phyloP scores from a whole-genome alignment of 2,888 invertebrate genomes.

The Disparrhopalites patrizii region DNA sequence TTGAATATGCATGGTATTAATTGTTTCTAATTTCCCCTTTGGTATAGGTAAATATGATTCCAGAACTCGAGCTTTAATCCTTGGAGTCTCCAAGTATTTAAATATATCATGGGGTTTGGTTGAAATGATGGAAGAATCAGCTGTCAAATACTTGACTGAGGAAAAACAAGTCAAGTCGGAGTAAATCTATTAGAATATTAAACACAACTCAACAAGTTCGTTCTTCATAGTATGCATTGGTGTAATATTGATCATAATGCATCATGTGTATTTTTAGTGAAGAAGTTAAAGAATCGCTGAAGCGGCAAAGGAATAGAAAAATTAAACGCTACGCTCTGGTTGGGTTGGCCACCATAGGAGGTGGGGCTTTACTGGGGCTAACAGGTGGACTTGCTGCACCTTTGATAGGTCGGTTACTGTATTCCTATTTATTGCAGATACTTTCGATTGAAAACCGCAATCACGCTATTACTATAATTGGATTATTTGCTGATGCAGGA shows the following conservation, averaged over 20 bases:
- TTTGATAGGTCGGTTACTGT: conserved; percentile 53
- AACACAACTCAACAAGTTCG: neutral
- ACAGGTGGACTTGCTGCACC: conserved; percentile 67
- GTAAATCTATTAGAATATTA: conserved; percentile 27
- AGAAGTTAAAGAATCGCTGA: conserved; percentile 55
- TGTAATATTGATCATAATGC: conserved; percentile 4
- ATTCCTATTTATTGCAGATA: neutral
- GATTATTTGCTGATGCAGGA: conserved; percentile 37
- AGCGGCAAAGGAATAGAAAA: conserved; percentile 56
- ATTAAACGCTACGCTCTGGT: conserved; percentile 61
- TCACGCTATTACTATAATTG: neutral
- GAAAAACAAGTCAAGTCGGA: conserved; percentile 48
- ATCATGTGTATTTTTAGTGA: conserved; percentile 52
- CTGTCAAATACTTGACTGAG: conserved; percentile 56
- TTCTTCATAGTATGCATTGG: neutral
- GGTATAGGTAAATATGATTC: conserved; percentile 61
- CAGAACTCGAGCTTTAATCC: conserved; percentile 59
- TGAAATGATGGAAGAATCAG: conserved; percentile 59
- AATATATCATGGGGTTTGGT: conserved; percentile 53
- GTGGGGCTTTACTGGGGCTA: conserved; percentile 62
- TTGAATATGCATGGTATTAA: neutral
- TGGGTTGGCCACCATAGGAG: conserved; percentile 62
- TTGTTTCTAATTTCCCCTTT: neutral
- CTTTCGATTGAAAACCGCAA: neutral
- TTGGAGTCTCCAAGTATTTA: conserved; percentile 57